Evolutionary conservation across 2,113 vertebrate genomes (phyloP).

Genomic region (Entomyzon cyanotis): DNA sequence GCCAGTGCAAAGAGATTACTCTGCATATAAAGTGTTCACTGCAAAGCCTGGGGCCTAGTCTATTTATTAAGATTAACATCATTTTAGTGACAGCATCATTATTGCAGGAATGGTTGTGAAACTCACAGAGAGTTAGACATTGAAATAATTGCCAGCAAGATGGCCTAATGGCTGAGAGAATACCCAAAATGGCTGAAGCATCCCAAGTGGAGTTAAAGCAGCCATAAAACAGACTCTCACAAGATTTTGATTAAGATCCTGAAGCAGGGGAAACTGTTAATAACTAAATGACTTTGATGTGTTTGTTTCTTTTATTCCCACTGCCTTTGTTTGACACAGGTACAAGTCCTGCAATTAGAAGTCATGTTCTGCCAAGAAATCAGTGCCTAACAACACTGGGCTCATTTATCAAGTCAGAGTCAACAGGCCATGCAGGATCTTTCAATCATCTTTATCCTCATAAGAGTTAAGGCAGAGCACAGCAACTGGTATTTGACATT

Average conservation of each 20-base stretch:
- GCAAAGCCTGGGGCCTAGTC: background rate
- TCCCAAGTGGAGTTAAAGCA: background rate
- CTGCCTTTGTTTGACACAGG: background rate
- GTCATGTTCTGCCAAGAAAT: background rate
- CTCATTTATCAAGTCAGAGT: background rate
- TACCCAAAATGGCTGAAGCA: background rate
- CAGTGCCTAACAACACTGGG: background rate
- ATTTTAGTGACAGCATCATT: background rate
- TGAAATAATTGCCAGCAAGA: background rate
- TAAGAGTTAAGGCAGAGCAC: background rate
- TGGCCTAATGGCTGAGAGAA: background rate
- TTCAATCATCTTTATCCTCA: background rate
- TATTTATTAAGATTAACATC: background rate
- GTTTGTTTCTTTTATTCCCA: slow-evolving; percentile 12
- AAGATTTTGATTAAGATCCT: background rate
- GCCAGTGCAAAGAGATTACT: background rate
- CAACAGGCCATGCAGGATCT: background rate
- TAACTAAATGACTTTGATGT: background rate
- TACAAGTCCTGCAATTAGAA: background rate
- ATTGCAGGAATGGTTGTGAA: background rate
- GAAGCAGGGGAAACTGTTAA: background rate
- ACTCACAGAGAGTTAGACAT: background rate
- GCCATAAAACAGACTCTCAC: background rate
- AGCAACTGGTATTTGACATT: background rate
- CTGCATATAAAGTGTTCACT: background rate